Evolutionary conservation across 2,113 vertebrate species (phyloP).

Genomic region (Dasyornis broadbenti): DNA sequence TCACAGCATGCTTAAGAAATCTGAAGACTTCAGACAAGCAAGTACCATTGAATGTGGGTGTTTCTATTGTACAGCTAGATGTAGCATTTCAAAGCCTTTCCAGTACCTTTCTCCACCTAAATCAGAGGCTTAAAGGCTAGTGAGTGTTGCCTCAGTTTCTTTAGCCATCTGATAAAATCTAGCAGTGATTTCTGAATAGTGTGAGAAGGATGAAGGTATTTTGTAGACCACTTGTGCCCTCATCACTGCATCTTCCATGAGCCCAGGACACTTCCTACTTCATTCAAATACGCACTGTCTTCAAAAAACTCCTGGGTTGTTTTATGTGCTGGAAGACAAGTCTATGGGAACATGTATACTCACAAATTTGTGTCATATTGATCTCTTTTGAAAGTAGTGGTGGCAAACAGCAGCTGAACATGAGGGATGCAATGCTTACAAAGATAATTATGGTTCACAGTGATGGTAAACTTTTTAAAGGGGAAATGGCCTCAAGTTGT

Average conservation of each 20-base stretch:
- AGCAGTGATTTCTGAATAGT: neutral
- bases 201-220: neutral
- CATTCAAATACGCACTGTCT: neutral
- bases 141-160: neutral
- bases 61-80: conserved; percentile 9
- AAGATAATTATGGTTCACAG: neutral
- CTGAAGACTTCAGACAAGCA: conserved; percentile 4
- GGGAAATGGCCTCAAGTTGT: neutral
- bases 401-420: neutral
- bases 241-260: neutral
- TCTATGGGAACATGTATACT: neutral
- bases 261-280: neutral
- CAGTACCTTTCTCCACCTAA: neutral
- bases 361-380: neutral
- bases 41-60: neutral
- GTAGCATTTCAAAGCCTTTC: neutral
- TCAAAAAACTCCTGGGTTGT: neutral
- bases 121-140: neutral
- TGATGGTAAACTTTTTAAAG: neutral
- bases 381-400: neutral
- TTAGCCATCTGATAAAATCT: neutral
- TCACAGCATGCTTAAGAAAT: conserved; percentile 47
- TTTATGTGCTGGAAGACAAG: neutral
- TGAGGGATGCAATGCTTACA: neutral
- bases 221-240: neutral